phyloP scores from a whole-genome alignment of 1,140 invertebrate genomes.

The Trichomalopsis sarcophagae region DNA sequence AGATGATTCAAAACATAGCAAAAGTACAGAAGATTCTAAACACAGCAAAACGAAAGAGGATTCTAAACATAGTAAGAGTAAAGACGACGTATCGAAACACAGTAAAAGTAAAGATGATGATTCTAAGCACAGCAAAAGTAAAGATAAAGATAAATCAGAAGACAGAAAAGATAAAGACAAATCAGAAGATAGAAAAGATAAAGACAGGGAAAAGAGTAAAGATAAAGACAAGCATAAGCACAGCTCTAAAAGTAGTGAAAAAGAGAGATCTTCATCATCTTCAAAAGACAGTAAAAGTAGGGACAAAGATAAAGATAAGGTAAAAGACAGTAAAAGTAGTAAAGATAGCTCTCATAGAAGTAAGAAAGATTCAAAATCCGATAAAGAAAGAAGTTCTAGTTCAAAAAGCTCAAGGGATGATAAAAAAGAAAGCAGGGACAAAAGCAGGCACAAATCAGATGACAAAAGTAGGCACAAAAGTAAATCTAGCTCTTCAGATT shows the following conservation, averaged over 20 bases:
- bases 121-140: conserved; percentile 52
- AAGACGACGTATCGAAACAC: conserved; percentile 52
- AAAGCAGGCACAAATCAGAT: conserved; percentile 56
- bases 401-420: conserved; percentile 55
- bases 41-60: conserved; percentile 44
- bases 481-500: conserved; percentile 57
- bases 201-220: conserved; percentile 52
- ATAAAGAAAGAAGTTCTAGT: conserved; percentile 52
- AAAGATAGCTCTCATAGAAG: conserved; percentile 53
- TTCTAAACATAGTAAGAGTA: conserved; percentile 51
- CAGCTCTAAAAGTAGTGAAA: conserved; percentile 56
- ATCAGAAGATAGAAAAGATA: conserved; percentile 54
- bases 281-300: conserved; percentile 51
- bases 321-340: conserved; percentile 51
- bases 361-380: conserved; percentile 56
- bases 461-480: conserved; percentile 59
- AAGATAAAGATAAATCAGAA: conserved; percentile 51
- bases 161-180: conserved; percentile 50
- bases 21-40: conserved; percentile 54
- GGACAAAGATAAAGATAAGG: conserved; percentile 57
- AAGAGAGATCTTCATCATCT: conserved; percentile 51
- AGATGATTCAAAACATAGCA: conserved; percentile 50
- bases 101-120: conserved; percentile 55
- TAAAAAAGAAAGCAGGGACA: conserved; percentile 51
- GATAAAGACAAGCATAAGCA: conserved; percentile 53